These are phyloP conservation scores for Shinisaurus crocodilurus DNA, from an alignment of 2,113 vertebrate species.

Conservation along the genomic window DNA sequence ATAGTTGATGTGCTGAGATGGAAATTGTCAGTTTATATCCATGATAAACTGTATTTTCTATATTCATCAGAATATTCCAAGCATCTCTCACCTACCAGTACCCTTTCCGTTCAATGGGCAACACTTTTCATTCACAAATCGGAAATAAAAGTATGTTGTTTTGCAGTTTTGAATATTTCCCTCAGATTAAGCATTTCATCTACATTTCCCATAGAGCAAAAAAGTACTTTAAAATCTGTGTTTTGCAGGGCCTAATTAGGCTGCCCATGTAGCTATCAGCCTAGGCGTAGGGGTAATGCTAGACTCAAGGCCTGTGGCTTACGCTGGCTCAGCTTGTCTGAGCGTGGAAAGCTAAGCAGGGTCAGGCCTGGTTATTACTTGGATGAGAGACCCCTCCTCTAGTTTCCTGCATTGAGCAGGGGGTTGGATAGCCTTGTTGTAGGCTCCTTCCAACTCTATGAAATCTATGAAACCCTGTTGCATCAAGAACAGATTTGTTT, in stretches of 20 bases:
- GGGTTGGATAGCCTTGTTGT: no score
- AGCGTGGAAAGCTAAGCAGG: no score
- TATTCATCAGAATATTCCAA: constrained; percentile 38
- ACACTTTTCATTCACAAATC: constrained; percentile 24
- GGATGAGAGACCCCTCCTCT: no score
- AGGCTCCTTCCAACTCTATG: no score
- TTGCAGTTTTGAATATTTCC: constrained; percentile 38
- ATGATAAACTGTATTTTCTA: background rate
- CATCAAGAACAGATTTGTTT: background rate
- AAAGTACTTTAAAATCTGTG: background rate
- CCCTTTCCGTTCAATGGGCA: constrained; percentile 1
- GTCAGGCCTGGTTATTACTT: no score
- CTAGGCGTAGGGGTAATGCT: background rate
- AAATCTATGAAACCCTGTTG: no score
- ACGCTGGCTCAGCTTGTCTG: no score
- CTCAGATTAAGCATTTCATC: constrained; percentile 20
- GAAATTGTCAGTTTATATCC: constrained; percentile 17
- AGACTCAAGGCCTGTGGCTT: no score
- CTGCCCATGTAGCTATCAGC: background rate
- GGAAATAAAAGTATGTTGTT: background rate
- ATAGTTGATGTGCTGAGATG: constrained; percentile 14
- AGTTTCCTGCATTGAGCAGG: no score
- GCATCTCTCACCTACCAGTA: constrained; percentile 14
- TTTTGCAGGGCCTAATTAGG: constrained; percentile 1
- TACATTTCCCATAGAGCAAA: constrained; percentile 14